Percentiles rank a stretch among this genome's conserved stretches.
These are phyloP conservation scores for Octopus sinensis DNA, from an alignment of 1,140 invertebrate genomes.

Conservation along the genomic window DNA sequence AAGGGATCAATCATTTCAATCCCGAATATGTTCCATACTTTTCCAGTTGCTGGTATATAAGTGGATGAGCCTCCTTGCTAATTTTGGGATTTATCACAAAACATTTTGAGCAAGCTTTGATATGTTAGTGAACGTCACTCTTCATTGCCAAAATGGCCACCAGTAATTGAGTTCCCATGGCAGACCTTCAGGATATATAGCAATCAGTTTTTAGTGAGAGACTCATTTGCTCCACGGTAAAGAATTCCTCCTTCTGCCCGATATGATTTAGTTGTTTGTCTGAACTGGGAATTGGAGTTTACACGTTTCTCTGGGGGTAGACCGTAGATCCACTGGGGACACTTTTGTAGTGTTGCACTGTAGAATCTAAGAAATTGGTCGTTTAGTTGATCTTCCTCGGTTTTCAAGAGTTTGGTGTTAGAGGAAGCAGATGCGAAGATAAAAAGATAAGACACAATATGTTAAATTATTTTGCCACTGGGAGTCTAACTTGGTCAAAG, in stretches of 20 bases:
- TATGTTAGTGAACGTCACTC: constrained; percentile 8
- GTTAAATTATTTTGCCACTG: too few relatives aligned
- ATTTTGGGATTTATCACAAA: constrained; percentile 12
- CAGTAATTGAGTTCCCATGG: background rate
- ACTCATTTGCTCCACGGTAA: constrained; percentile 4
- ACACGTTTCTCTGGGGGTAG: constrained; percentile 3
- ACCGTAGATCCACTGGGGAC: constrained; percentile 11
- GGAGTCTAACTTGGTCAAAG: too few relatives aligned
- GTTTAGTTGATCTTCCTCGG: background rate
- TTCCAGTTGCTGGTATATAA: constrained; percentile 4
- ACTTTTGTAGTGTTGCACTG: background rate
- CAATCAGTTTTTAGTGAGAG: background rate
- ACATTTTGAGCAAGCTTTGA: constrained; percentile 11
- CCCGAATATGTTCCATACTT: constrained; percentile 1
- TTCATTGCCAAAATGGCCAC: constrained; percentile 17
- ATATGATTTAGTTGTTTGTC: background rate
- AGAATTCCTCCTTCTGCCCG: background rate
- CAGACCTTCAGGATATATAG: constrained; percentile 12
- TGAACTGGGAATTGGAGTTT: constrained; percentile 15
- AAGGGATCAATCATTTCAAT: constrained; percentile 8
- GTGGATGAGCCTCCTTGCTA: constrained; percentile 5
- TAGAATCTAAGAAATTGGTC: background rate
- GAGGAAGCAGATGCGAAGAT: too few relatives aligned
- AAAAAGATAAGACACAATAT: too few relatives aligned
- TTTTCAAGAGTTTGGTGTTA: background rate